Percentiles rank a stretch among this genome's conserved stretches.
Conservation (phyloP, 2,113 vertebrate species). For the Camelus dromedarius region DNA sequence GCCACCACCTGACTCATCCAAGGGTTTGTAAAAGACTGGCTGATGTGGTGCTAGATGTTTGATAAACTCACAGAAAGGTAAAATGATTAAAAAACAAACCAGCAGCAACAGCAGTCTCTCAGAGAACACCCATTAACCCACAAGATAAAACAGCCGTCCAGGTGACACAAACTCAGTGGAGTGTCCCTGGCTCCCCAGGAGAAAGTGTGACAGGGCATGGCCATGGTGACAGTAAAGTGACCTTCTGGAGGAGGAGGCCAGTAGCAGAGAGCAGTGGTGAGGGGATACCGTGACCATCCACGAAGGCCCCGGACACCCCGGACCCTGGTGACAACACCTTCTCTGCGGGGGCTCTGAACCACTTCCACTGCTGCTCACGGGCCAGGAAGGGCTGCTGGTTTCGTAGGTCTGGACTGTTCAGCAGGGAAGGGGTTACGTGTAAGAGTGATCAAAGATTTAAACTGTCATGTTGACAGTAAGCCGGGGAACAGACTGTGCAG, state of each 20-base stretch:
- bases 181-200: background rate
- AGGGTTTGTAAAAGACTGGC: background rate
- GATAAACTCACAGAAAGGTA: background rate
- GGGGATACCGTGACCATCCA: background rate
- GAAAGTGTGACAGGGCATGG: background rate
- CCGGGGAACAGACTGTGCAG: conserved; percentile 52
- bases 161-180: background rate
- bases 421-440: conserved; percentile 71
- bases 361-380: background rate
- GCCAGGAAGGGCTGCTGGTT: background rate
- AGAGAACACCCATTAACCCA: background rate
- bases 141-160: background rate
- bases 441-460: conserved; percentile 80
- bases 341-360: background rate
- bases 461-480: conserved; percentile 76
- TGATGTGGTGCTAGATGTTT: background rate
- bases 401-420: background rate
- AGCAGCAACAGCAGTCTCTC: background rate
- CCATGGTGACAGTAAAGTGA: background rate
- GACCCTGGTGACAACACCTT: background rate
- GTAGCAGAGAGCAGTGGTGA: background rate
- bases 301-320: fast-evolving
- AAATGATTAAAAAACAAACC: background rate
- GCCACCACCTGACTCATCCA: background rate
- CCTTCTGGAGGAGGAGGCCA: background rate